Evolutionary conservation across 2,113 vertebrate species (phyloP).

Genomic region (Peromyscus californicus): DNA sequence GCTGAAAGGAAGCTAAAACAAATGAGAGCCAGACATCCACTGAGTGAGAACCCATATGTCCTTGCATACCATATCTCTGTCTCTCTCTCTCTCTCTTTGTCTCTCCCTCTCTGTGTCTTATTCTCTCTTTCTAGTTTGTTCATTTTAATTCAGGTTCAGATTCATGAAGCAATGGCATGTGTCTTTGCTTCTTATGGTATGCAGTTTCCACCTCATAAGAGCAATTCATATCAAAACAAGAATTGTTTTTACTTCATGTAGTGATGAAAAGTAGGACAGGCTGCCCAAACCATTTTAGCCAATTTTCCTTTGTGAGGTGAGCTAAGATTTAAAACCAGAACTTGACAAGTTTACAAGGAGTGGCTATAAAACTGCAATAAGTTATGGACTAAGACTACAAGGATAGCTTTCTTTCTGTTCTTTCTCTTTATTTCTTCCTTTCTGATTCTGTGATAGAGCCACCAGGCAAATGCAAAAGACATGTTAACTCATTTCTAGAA

Average conservation of each 20-base stretch:
- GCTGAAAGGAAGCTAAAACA: background rate
- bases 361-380: slow-evolving; percentile 29
- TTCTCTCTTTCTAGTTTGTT: background rate
- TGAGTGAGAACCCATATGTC: background rate
- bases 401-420: background rate
- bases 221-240: background rate
- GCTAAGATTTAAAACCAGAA: slow-evolving; percentile 45
- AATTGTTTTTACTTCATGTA: slow-evolving; percentile 51
- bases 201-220: slow-evolving; percentile 3
- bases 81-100: background rate
- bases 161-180: background rate
- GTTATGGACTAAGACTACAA: slow-evolving; percentile 6
- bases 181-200: background rate
- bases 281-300: background rate
- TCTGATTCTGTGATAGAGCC: background rate
- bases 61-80: background rate
- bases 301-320: slow-evolving; percentile 60
- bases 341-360: slow-evolving; percentile 61
- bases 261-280: slow-evolving; percentile 45
- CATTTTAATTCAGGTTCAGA: background rate
- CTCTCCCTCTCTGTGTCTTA: no score
- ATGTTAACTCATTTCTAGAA: background rate
- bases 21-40: background rate
- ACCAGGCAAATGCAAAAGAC: background rate
- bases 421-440: background rate